Evolutionary conservation across 2,888 invertebrate genomes (phyloP).

Genomic region (Blera fallax): DNA sequence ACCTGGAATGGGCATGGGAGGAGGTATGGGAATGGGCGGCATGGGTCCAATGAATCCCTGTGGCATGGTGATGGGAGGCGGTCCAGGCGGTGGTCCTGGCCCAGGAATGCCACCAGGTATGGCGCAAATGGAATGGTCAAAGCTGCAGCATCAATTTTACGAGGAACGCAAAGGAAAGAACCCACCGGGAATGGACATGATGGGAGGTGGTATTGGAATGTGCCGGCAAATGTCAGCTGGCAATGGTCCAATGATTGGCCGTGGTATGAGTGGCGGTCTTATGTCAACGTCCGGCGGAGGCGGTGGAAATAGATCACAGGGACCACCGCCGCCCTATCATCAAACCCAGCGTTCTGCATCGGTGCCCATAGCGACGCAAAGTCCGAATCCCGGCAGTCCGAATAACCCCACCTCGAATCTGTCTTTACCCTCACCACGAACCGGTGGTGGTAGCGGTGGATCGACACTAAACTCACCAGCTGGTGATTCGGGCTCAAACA

Average conservation of each 20-base stretch:
- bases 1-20: conserved; percentile 39
- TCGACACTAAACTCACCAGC: conserved; percentile 88
- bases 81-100: conserved; percentile 62
- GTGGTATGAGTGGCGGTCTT: conserved; percentile 48
- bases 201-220: conserved; percentile 48
- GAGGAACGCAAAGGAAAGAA: conserved; percentile 83
- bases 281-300: conserved; percentile 73
- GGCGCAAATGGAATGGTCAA: conserved; percentile 94
- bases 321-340: conserved; percentile 91
- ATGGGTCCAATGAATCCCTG: conserved; percentile 73
- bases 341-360: conserved; percentile 88
- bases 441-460: conserved; percentile 79
- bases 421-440: conserved; percentile 88
- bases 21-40: conserved; percentile 61
- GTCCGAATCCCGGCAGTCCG: conserved; percentile 88
- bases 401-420: conserved; percentile 88
- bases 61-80: conserved; percentile 76
- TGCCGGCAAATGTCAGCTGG: conserved; percentile 65
- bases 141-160: conserved; percentile 93
- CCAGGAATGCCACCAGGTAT: conserved; percentile 77
- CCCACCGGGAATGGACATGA: conserved; percentile 58
- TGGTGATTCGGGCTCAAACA: conserved; percentile 82
- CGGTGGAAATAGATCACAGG: conserved; percentile 84
- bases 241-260: conserved; percentile 48
- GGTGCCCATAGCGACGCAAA: conserved; percentile 88